These are phyloP conservation scores for Eulemur albifrons DNA, from an alignment of 2,797 vertebrate species.

Conservation along the genomic window DNA sequence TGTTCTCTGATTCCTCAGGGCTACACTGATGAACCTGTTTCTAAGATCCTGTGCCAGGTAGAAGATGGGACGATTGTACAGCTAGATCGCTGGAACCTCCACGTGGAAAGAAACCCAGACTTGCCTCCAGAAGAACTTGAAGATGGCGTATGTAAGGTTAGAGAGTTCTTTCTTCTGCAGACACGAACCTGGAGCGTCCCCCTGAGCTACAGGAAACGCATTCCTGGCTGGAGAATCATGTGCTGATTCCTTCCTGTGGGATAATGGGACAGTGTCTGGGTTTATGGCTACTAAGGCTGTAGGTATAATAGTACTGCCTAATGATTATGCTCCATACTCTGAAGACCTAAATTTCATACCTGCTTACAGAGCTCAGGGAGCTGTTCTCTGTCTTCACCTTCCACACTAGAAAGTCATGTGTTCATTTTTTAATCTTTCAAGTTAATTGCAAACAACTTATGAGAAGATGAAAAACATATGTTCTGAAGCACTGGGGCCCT, in stretches of 20 bases:
- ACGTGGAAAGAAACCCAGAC: slow-evolving; percentile 92
- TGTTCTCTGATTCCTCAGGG: slow-evolving; percentile 85
- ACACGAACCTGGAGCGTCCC: neutral
- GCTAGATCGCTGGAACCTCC: slow-evolving; percentile 97
- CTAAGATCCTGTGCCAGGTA: slow-evolving; percentile 97
- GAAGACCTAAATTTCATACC: neutral
- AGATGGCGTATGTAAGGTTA: slow-evolving; percentile 96
- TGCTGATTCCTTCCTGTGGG: neutral
- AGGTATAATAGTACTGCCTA: neutral
- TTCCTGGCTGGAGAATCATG: neutral
- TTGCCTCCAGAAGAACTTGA: slow-evolving; percentile 89
- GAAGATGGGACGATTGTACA: slow-evolving; percentile 98
- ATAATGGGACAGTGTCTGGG: neutral
- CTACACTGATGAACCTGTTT: slow-evolving; percentile 97
- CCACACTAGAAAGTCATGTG: neutral
- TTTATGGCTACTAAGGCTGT: neutral
- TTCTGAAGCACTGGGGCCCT: neutral
- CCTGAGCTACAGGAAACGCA: neutral
- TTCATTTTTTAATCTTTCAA: neutral
- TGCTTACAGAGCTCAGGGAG: neutral
- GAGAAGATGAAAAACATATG: neutral
- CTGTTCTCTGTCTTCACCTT: neutral
- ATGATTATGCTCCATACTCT: neutral
- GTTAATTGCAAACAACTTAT: neutral
- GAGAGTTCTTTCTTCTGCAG: slow-evolving; percentile 6